Percentiles rank a stretch among this genome's conserved stretches.
These are phyloP conservation scores for Iselma pallidipennis DNA, from an alignment of 2,888 invertebrate genomes.

Conservation along the genomic window DNA sequence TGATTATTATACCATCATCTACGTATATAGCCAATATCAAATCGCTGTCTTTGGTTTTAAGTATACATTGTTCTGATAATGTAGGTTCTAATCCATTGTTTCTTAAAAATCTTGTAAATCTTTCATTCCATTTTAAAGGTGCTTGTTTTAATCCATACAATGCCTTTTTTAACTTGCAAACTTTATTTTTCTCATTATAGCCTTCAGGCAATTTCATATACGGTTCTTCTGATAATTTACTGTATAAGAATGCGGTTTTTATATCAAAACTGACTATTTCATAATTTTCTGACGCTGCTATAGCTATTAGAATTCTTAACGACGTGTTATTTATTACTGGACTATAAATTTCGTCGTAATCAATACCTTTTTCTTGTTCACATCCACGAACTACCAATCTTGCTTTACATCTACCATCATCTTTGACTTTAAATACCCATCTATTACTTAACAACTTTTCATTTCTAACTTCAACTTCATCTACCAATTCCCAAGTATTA, in stretches of 20 bases:
- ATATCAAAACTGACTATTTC: slow-evolving; percentile 32
- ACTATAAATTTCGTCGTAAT: slow-evolving; percentile 31
- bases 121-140: slow-evolving; percentile 38
- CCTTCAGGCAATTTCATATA: slow-evolving; percentile 30
- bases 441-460: neutral
- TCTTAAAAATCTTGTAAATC: slow-evolving; percentile 36
- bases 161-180: slow-evolving; percentile 40
- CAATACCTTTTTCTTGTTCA: slow-evolving; percentile 25
- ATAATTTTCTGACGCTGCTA: slow-evolving; percentile 19
- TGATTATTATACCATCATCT: slow-evolving; percentile 41
- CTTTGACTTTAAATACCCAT: neutral
- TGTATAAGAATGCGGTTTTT: slow-evolving; percentile 34
- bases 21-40: slow-evolving; percentile 26
- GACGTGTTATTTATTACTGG: slow-evolving; percentile 28
- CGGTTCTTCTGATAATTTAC: slow-evolving; percentile 28
- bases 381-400: neutral
- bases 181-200: slow-evolving; percentile 10
- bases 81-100: too few species aligned
- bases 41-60: slow-evolving; percentile 18
- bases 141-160: slow-evolving; percentile 46
- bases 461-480: neutral
- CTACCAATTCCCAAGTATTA: neutral
- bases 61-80: slow-evolving; percentile 44
- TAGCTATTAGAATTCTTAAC: slow-evolving; percentile 23
- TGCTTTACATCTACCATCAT: neutral